Conservation (phyloP, 2,797 vertebrate species). For the Fundulus diaphanus region DNA sequence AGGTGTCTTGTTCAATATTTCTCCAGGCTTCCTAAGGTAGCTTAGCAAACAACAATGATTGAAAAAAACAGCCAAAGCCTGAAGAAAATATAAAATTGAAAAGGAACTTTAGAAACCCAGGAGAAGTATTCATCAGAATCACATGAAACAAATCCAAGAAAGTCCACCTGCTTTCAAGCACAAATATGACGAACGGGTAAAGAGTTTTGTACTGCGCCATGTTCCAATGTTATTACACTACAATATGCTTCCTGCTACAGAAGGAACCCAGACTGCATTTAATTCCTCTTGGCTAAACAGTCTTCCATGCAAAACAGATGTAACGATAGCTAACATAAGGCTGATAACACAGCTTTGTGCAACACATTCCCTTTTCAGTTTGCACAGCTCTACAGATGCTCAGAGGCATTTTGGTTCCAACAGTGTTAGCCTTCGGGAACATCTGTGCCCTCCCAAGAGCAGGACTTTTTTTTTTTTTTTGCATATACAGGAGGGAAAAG, state of each 20-base stretch:
- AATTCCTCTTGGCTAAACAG: background rate
- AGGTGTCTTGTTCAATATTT: background rate
- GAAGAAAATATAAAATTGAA: background rate
- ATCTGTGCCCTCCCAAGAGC: background rate
- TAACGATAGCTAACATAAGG: background rate
- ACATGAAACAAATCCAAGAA: background rate
- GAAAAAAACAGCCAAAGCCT: background rate
- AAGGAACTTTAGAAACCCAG: background rate
- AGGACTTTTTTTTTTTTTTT: background rate
- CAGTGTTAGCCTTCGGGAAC: background rate
- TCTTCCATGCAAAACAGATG: background rate
- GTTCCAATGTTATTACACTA: background rate
- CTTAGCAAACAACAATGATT: background rate
- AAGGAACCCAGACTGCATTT: background rate
- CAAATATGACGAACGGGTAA: background rate
- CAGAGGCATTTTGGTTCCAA: background rate
- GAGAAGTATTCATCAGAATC: background rate
- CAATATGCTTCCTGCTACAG: background rate
- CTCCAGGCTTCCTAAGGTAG: no score
- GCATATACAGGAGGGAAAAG: background rate
- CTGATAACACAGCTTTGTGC: background rate
- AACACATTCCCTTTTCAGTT: background rate
- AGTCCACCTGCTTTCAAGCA: background rate
- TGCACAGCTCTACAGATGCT: background rate
- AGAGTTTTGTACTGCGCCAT: background rate